phyloP scores from a whole-genome alignment of 2,113 vertebrate species.

The Chascanopsetta lugubris region DNA sequence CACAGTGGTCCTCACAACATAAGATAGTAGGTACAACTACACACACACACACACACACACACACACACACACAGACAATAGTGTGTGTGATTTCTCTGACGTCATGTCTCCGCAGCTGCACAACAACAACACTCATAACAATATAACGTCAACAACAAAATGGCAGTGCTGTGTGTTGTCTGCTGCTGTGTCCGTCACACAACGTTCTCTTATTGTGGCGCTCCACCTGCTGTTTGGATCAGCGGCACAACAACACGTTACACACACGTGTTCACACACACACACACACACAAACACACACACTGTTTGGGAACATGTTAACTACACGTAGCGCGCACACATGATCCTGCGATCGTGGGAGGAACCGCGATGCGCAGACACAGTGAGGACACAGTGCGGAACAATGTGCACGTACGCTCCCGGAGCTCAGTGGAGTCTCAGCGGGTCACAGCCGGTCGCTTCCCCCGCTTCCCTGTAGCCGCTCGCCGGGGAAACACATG shows the following conservation, averaged over 20 bases:
- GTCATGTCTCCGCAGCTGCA: background rate
- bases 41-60: too few species aligned
- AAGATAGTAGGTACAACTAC: too few species aligned
- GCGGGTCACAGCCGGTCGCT: constrained; percentile 47
- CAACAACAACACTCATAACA: background rate
- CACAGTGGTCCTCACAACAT: too few species aligned
- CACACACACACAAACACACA: constrained; percentile 23
- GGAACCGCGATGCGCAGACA: constrained; percentile 9
- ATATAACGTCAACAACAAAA: too few species aligned
- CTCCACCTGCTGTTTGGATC: constrained; percentile 68
- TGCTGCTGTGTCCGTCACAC: constrained; percentile 42
- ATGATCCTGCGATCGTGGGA: background rate
- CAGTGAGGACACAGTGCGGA: constrained; percentile 19
- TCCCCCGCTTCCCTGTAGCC: constrained; percentile 8
- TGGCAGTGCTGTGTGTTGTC: constrained; percentile 20
- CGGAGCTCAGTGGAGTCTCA: constrained; percentile 59
- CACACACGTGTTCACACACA: background rate
- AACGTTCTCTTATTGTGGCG: constrained; percentile 40
- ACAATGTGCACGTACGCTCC: constrained; percentile 68
- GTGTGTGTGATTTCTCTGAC: background rate
- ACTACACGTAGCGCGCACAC: background rate
- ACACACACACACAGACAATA: too few species aligned
- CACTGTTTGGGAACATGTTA: too few species aligned
- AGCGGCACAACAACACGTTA: constrained; percentile 10
- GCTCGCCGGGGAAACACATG: constrained; percentile 29